These are phyloP conservation scores for Sarcoramphus papa DNA, from an alignment of 2,797 vertebrate genomes.

Conservation along the genomic window DNA sequence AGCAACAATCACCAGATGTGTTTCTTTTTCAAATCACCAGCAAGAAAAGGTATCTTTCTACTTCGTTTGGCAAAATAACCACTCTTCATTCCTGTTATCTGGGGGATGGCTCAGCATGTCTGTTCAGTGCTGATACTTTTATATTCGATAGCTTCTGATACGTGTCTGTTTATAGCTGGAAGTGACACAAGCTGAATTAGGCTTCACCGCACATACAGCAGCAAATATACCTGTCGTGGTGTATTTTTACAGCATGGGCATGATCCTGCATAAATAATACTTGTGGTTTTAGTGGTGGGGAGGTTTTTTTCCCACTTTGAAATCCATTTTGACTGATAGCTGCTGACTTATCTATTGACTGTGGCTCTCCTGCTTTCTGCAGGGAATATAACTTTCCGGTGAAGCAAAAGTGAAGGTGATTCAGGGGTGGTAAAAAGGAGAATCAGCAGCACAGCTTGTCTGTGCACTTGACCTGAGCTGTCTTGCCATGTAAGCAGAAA, in stretches of 20 bases:
- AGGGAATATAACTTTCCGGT: background rate
- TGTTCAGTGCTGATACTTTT: background rate
- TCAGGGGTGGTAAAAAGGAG: slow-evolving; percentile 33
- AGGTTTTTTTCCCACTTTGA: background rate
- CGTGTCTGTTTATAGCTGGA: background rate
- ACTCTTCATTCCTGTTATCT: background rate
- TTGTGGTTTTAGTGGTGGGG: background rate
- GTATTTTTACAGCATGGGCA: background rate
- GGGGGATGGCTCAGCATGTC: background rate
- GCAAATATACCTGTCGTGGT: background rate
- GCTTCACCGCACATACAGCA: background rate
- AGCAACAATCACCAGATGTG: background rate
- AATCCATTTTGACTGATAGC: background rate
- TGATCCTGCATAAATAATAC: background rate
- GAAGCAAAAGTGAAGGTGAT: slow-evolving; percentile 42
- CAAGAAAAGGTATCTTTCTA: background rate
- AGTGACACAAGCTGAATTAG: background rate
- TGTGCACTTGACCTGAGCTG: slow-evolving; percentile 42
- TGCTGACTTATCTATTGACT: background rate
- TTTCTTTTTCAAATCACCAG: background rate
- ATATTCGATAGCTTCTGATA: background rate
- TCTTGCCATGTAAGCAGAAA: slow-evolving; percentile 58
- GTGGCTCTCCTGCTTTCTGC: background rate
- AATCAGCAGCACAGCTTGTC: slow-evolving; percentile 45
- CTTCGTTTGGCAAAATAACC: background rate